Percentiles rank a stretch among this genome's conserved stretches.
These are phyloP conservation scores for Lycocorax pyrrhopterus DNA, from an alignment of 2,113 vertebrate species.

Conservation along the genomic window DNA sequence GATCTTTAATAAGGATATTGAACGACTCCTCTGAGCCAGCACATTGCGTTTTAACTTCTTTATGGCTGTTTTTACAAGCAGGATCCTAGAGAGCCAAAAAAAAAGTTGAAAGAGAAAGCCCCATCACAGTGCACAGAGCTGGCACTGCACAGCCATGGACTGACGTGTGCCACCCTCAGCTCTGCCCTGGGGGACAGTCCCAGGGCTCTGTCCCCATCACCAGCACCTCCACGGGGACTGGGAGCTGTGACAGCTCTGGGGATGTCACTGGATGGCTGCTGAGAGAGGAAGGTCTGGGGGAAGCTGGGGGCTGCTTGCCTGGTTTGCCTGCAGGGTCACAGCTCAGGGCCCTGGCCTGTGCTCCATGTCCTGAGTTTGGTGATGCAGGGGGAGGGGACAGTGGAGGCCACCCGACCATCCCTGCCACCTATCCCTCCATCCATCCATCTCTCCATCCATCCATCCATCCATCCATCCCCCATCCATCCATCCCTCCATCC, in stretches of 20 bases:
- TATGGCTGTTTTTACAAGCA: constrained; percentile 25
- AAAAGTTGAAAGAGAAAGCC: not conserved
- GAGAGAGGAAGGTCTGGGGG: not conserved
- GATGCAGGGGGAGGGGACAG: not conserved
- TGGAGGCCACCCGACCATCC: not conserved
- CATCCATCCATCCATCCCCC: not conserved
- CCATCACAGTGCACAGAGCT: not conserved
- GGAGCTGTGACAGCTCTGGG: not conserved
- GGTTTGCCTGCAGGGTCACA: not conserved
- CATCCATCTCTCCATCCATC: not conserved
- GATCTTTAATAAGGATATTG: constrained; percentile 45
- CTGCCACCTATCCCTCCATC: not conserved
- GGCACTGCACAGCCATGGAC: not conserved
- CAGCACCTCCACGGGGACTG: not conserved
- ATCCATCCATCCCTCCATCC: not conserved
- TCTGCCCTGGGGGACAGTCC: not conserved
- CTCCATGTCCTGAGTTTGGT: not conserved
- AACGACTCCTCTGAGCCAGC: constrained; percentile 26
- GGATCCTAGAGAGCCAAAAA: not conserved
- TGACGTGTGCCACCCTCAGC: fast-evolving
- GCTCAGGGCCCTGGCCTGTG: not conserved
- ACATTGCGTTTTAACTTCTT: constrained; percentile 33
- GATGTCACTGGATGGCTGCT: not conserved
- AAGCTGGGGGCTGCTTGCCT: not conserved
- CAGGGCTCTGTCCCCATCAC: not conserved